These are phyloP conservation scores for Chelonoidis abingdonii DNA, from an alignment of 2,113 vertebrate genomes.

Conservation along the genomic window DNA sequence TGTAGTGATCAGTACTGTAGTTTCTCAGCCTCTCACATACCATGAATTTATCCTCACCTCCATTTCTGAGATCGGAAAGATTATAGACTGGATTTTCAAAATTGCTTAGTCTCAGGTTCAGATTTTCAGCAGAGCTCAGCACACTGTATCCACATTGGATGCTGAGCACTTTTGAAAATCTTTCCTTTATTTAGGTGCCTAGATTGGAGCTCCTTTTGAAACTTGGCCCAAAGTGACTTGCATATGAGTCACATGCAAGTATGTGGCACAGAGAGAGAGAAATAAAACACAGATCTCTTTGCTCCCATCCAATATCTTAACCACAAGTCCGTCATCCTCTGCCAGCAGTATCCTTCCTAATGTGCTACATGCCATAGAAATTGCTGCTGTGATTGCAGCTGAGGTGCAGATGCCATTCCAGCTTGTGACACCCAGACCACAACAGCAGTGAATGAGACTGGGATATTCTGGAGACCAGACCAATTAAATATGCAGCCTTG, in stretches of 20 bases:
- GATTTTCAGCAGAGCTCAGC: not conserved
- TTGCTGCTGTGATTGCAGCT: accelerated
- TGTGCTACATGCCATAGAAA: accelerated
- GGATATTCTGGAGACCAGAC: accelerated
- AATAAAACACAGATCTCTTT: not conserved
- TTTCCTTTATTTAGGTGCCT: accelerated
- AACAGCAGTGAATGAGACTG: accelerated
- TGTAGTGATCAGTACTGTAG: not conserved
- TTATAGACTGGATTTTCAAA: not conserved
- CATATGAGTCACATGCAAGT: not conserved
- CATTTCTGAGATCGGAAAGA: not conserved
- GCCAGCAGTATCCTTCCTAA: not conserved
- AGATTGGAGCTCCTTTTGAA: accelerated
- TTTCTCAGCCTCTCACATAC: not conserved
- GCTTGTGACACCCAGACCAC: accelerated
- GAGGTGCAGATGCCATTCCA: accelerated
- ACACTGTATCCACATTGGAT: not conserved
- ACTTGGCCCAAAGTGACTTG: not conserved
- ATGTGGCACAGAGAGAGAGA: not conserved
- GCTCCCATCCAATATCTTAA: not conserved
- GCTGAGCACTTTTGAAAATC: not conserved
- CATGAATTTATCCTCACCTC: not conserved
- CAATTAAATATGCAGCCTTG: not conserved
- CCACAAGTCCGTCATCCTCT: not conserved
- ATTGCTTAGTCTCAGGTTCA: not conserved